Evolutionary conservation across 1,140 invertebrate genomes (phyloP).

Genomic region (Diabrotica virgifera): DNA sequence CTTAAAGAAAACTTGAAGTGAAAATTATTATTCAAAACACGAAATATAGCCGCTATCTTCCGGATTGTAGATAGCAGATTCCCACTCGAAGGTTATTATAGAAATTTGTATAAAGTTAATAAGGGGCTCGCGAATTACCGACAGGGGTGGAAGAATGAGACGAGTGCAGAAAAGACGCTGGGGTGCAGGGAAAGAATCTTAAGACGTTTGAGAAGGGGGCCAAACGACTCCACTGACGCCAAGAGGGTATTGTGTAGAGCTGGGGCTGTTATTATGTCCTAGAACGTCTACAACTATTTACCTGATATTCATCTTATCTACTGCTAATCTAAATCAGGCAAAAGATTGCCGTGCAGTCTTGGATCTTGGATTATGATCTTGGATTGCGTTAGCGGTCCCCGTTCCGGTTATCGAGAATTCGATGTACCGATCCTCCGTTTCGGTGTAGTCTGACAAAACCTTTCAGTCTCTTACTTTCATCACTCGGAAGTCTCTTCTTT

Average conservation of each 20-base stretch:
- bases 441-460: too few relatives aligned
- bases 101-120: slow-evolving; percentile 18
- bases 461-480: too few relatives aligned
- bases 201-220: slow-evolving; percentile 7
- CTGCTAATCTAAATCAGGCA: too few relatives aligned
- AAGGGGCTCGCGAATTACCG: slow-evolving; percentile 13
- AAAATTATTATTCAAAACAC: slow-evolving; percentile 15
- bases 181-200: slow-evolving; percentile 8
- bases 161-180: not conserved
- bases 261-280: not conserved
- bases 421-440: too few relatives aligned
- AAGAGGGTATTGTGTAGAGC: slow-evolving; percentile 6
- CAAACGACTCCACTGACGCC: slow-evolving; percentile 9
- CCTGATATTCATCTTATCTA: too few relatives aligned
- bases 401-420: too few relatives aligned
- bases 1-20: not conserved
- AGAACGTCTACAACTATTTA: too few relatives aligned
- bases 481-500: too few relatives aligned
- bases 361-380: too few relatives aligned
- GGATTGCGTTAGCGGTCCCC: too few relatives aligned
- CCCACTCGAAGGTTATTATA: slow-evolving; percentile 8
- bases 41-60: slow-evolving; percentile 6
- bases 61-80: not conserved
- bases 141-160: slow-evolving; percentile 3
- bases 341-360: too few relatives aligned